A percentile compares a stretch with the other conserved stretches of the same genome.
These are phyloP conservation scores for Cryptoprocta ferox DNA, from an alignment of 2,797 vertebrate genomes.

Conservation along the genomic window DNA sequence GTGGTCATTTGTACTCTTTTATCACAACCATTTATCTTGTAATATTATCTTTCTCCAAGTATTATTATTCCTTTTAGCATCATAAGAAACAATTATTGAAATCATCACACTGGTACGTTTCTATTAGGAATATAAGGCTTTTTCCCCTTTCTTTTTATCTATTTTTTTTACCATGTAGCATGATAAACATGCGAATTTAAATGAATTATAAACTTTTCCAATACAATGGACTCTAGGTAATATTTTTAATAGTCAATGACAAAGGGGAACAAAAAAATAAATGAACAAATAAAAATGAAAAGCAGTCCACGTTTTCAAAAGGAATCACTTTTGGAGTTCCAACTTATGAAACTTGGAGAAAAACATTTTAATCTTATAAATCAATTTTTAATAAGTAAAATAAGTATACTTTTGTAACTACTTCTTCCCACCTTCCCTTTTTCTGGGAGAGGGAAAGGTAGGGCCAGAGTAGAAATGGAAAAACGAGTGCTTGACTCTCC, in stretches of 20 bases:
- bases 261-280: not conserved
- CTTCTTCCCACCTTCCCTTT: not conserved
- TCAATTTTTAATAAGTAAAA: not conserved
- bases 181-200: not conserved
- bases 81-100: not conserved
- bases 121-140: not conserved
- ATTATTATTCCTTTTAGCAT: not conserved
- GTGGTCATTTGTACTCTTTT: not conserved
- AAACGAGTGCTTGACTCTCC: not conserved
- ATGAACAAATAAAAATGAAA: not conserved
- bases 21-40: not conserved
- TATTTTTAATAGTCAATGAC: not conserved
- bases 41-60: not conserved
- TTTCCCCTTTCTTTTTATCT: not conserved
- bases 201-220: not conserved
- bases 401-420: not conserved
- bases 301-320: not conserved
- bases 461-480: not conserved
- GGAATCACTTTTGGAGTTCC: not conserved
- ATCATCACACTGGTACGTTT: not conserved
- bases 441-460: not conserved
- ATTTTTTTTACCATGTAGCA: not conserved
- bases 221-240: not conserved
- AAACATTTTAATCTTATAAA: not conserved
- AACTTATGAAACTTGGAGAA: constrained; percentile 2